Evolutionary conservation across 2,888 invertebrate genomes (phyloP).

Genomic region (Corbicula japonica): DNA sequence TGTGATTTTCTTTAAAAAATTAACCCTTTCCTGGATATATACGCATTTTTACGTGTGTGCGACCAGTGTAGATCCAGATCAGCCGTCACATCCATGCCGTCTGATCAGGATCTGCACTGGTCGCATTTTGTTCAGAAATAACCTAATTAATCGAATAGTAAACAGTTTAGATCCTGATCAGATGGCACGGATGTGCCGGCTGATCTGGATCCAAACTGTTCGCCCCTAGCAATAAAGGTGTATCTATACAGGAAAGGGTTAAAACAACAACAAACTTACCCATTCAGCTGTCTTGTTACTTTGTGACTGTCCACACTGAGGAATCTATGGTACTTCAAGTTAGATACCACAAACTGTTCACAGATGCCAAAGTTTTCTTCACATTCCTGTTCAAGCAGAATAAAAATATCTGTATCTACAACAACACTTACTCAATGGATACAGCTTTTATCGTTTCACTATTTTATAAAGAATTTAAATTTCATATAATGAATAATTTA

Average conservation of each 20-base stretch:
- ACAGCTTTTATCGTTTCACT: too few species aligned
- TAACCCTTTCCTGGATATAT: too few species aligned
- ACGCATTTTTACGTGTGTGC: too few species aligned
- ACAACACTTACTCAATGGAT: too few species aligned
- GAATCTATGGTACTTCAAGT: conserved; percentile 83
- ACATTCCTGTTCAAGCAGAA: conserved; percentile 80
- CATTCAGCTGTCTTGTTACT: conserved; percentile 78
- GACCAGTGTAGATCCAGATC: too few species aligned
- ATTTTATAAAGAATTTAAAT: too few species aligned
- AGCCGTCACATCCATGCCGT: too few species aligned
- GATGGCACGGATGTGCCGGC: background rate
- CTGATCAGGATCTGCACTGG: background rate
- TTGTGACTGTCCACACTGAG: conserved; percentile 84
- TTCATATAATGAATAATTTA: background rate
- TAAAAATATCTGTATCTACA: too few species aligned
- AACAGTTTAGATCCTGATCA: background rate
- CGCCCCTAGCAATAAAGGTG: background rate
- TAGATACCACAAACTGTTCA: conserved; percentile 81
- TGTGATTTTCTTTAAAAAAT: too few species aligned
- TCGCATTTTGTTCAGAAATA: background rate
- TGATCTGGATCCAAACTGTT: background rate
- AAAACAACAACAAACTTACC: conserved; percentile 72
- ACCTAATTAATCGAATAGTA: background rate
- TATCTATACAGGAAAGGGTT: too few species aligned
- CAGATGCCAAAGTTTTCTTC: conserved; percentile 84